A percentile compares a stretch with the other conserved stretches of the same genome.
Conservation (phyloP, 2,797 vertebrate species). For the Rhinichthys osculus region DNA sequence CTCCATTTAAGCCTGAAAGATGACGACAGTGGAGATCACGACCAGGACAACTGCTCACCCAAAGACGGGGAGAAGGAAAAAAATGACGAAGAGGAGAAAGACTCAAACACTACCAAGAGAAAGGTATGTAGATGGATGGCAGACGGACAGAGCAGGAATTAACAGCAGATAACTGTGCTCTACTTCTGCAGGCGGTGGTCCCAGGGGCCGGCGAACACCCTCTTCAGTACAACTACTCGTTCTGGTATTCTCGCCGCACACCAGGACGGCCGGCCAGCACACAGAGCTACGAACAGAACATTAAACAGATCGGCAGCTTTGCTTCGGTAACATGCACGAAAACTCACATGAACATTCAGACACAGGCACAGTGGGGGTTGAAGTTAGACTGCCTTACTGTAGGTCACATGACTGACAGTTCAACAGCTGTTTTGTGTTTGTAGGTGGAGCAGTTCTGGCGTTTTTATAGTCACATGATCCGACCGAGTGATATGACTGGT, state of each 20-base stretch:
- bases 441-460: constrained; percentile 90
- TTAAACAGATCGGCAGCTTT: constrained; percentile 87
- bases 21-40: constrained; percentile 86
- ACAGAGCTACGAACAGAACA: constrained; percentile 89
- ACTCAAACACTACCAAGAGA: constrained; percentile 74
- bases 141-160: background rate
- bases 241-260: constrained; percentile 88
- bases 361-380: background rate
- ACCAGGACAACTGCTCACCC: constrained; percentile 84
- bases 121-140: constrained; percentile 66
- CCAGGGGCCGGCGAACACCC: constrained; percentile 84
- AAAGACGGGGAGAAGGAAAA: constrained; percentile 85
- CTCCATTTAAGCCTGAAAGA: constrained; percentile 79
- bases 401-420: constrained; percentile 61
- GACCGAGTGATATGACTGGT: constrained; percentile 86
- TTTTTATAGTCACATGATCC: constrained; percentile 88
- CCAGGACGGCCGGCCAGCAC: constrained; percentile 85
- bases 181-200: constrained; percentile 70
- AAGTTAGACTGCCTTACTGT: background rate
- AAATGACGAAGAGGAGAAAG: constrained; percentile 79
- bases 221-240: constrained; percentile 86
- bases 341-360: background rate
- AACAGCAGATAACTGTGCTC: background rate
- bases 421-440: constrained; percentile 9
- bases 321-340: constrained; percentile 75